Evolutionary conservation across 2,113 vertebrate genomes (phyloP), one percentile per base, ranked within the genome.

Genomic region (Chionomys nivalis): DNA sequence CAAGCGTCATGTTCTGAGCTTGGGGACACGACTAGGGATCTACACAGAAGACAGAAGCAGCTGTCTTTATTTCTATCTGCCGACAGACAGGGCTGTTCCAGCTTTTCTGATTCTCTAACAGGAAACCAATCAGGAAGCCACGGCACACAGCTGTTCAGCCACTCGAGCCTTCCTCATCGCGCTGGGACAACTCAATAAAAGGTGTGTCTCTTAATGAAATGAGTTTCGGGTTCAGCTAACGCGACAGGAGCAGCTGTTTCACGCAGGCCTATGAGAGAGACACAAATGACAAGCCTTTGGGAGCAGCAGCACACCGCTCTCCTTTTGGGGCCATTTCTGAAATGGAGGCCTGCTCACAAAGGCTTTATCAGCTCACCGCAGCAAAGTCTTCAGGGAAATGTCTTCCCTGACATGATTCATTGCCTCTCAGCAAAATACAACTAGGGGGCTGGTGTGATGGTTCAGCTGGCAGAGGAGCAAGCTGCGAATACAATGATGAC

Each of bases 31-130:
- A 76, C 24, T 49, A 44, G 65, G 42, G 49, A 47, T 96, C 81
- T 87, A 86, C n/a, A 63, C 21, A 88, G 58, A 39, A 96, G n/a
- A 47, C 42, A 55, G 92, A 44, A 95, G 72, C 77, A 72, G 81
- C 36, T 70, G 36, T 61, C 7, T 49, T 9, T 92, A 21, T 58
- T 33, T 52, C 55, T 33, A 23, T 66, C 47, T 95, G 82, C 49
- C 90, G n/a, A 58, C 61, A 82, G n/a, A 89, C n/a, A 17, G 79
- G 33, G 61, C 76, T 89, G 28, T 89, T 72, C 31, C 26, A 94
- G 86, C 14, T 75, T 87, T 65, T 39, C 44, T 88, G 44, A 79
- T 16, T 86, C 76, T 65, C 61, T n/a, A 87, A 58, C 49, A 95
- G 73, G 55, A 31, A 81, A n/a, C 55, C 52, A 76, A 42, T 70